Percentiles rank a stretch among this genome's conserved stretches.
phyloP scores from a whole-genome alignment of 1,140 invertebrate genomes.

The Gonatopus flavifemur region DNA sequence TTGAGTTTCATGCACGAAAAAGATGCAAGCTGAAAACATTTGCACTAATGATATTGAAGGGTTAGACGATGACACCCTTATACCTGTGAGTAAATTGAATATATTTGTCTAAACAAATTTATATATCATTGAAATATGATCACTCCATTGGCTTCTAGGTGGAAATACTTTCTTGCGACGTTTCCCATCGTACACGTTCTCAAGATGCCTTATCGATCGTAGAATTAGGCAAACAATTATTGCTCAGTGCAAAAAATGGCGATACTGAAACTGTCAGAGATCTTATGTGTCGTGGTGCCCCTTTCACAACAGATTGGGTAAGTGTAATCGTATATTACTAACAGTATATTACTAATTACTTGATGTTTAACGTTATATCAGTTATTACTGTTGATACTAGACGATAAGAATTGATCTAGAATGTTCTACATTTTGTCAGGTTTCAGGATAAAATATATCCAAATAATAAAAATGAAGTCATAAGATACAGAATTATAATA shows the following conservation, averaged over 20 bases:
- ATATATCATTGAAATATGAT: background rate
- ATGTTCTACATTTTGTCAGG: background rate
- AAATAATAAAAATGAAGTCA: too few relatives aligned
- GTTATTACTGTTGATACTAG: constrained; percentile 1
- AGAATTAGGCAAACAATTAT: constrained; percentile 80
- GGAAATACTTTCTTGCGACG: constrained; percentile 48
- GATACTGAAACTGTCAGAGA: constrained; percentile 75
- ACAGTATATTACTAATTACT: background rate
- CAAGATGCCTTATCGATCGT: constrained; percentile 59
- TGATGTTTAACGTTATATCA: constrained; percentile 3
- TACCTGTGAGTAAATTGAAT: constrained; percentile 37
- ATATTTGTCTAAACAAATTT: background rate
- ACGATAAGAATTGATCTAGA: background rate
- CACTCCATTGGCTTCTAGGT: constrained; percentile 25
- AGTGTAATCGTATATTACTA: constrained; percentile 17
- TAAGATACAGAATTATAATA: too few relatives aligned
- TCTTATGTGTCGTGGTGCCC: constrained; percentile 84
- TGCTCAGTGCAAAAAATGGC: constrained; percentile 77
- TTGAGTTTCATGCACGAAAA: constrained; percentile 25
- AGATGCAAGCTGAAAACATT: constrained; percentile 50
- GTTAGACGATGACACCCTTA: constrained; percentile 43
- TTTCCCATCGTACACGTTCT: constrained; percentile 29
- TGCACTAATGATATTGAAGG: constrained; percentile 43
- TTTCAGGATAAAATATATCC: background rate
- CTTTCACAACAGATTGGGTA: constrained; percentile 92